Evolutionary conservation across 1,140 invertebrate species (phyloP).

Genomic region (Drosophila obscura): DNA sequence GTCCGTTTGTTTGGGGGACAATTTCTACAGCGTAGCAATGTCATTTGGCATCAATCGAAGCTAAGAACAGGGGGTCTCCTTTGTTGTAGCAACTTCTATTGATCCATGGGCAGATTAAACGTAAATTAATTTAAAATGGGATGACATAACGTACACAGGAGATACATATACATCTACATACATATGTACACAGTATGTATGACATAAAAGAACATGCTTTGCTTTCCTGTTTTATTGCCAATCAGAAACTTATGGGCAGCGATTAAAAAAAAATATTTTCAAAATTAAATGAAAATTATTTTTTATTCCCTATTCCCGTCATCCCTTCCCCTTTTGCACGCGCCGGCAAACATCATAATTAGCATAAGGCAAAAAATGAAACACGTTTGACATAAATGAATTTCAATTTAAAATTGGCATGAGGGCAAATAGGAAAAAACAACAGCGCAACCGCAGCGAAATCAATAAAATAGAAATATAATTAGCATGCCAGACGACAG

Average conservation of each 20-base stretch:
- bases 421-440: constrained; percentile 19
- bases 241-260: constrained; percentile 11
- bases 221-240: neutral
- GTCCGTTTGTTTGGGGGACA: neutral
- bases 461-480: constrained; percentile 7
- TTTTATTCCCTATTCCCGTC: constrained; percentile 9
- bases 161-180: too few species aligned
- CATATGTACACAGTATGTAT: too few species aligned
- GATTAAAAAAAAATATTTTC: neutral
- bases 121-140: too few species aligned
- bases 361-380: constrained; percentile 62
- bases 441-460: neutral
- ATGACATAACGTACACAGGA: too few species aligned
- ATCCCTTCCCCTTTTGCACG: constrained; percentile 23
- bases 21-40: too few species aligned
- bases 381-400: constrained; percentile 71
- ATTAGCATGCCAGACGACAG: constrained; percentile 17
- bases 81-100: too few species aligned
- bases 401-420: constrained; percentile 64
- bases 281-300: constrained; percentile 16
- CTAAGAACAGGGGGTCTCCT: too few species aligned
- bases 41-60: too few species aligned
- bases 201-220: too few species aligned
- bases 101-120: too few species aligned
- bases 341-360: constrained; percentile 59